Base-by-base conservation (phyloP, 2,888 invertebrate species). In the Chymomyza amoena region DNA sequence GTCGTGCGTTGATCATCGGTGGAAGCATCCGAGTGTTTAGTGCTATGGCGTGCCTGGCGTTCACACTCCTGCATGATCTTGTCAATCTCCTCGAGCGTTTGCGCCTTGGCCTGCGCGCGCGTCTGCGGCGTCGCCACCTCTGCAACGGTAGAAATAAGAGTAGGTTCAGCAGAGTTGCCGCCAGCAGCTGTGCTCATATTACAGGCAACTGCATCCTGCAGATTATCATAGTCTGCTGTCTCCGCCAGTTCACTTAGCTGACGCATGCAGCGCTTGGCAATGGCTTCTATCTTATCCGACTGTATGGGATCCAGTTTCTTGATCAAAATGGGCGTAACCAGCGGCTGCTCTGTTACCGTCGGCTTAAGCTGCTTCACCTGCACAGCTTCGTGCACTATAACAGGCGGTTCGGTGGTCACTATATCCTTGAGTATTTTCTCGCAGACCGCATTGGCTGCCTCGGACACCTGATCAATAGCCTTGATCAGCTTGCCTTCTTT, bases 261-360 rank as follows among this genome's bases (percentile, higher is more conserved):
- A 9, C 90, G 89, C 91, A 91, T 91, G 73, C 92, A 92, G 20
- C 92, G 93, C 91, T 89, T 93, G 81, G 87, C 93, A 90, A 90
- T 93, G 90, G 82, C 93, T 87, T 90, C 93, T 90, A 90, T 91
- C 90, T 90, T 92, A 68, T 89, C 93, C 89, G 90, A 93, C 91
- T 90, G 93, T 63, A 88, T 82, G 91, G 86, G 93, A 91, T 91
- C 93, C 89, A 89, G 90, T 91, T 91, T 93, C 91, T 88, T 93
- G 76, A 90, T 93, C 89, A 86, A 76, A 60, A 83, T 76, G 5
- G 90, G 90, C 87, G 87, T 90, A 13, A 90, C 89, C 13, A 91
- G 73, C 20, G 80, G 67, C 25, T 75, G 77, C 10, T 66, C 73
- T 60, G 16, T 59, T 1, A 64, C 36, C 4, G 60, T 45, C 15